Base-by-base conservation (phyloP, 2,113 vertebrate genomes). In the Ciconia maguari region DNA sequence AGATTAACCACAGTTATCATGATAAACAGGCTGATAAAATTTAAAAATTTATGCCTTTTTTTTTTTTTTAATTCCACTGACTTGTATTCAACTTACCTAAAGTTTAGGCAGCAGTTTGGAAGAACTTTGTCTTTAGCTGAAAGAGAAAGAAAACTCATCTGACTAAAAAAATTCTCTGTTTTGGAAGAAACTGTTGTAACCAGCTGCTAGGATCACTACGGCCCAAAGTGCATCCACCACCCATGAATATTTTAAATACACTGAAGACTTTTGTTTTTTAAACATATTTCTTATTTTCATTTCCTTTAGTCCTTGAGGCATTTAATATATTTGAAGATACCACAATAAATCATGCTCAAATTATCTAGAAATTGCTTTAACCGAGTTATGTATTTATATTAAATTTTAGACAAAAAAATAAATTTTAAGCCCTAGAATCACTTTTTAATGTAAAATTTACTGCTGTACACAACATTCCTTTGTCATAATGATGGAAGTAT, bases 171-270 rank as follows among this genome's bases (percentile, higher is more conserved):
- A 24, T 5, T 11, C 10, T 83, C 42, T 68, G 3, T 46, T 94
- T 76, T 85, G 74, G 61, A 89, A 84, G 49, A 89, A 91, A 22
- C 12, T 49, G 14, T 17, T 76, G 32, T 58, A 83, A 66, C n/a
- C 93, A 96, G 77, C 83, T 95, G 87, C 62, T 85, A n/a, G 17
- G 62, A 76, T 72, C 52, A 69, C 79, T 94, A 61, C n/a, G 82
- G 36, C 13, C 24, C 36, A 66, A 87, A 96, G 22, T 48, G 16
- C 34, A 77, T 65, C 21, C 42, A 44, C 76, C 89, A 79, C 49
- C 58, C 70, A 48, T 58, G 49, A 94, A 65, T 74, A 82, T 92
- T 95, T 95, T 65, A 79, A 81, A 41, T 34, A 82, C 17, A 18
- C 11, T 80, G n/a, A 93, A 90, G 52, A 42, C n/a, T 41, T 96